Conservation (phyloP, 2,797 vertebrate species). For the Staurois parvus region DNA sequence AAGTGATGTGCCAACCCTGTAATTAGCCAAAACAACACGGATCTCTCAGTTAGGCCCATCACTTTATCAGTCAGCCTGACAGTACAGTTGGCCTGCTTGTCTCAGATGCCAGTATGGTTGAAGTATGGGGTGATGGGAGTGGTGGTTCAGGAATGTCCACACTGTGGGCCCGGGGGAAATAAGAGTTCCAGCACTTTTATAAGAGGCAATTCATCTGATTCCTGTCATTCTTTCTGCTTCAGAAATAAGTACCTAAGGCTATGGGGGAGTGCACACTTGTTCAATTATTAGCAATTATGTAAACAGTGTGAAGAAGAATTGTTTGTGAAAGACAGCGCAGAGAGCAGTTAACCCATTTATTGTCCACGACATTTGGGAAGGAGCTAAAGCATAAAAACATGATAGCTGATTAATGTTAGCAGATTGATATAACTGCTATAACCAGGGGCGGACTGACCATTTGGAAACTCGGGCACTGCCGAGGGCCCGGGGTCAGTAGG, state of each 20-base stretch:
- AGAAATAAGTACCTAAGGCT: neutral
- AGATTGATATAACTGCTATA: too few relatives aligned
- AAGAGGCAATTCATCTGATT: neutral
- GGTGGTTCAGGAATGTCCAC: neutral
- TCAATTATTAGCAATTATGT: conserved; percentile 28
- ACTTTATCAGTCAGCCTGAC: too few relatives aligned
- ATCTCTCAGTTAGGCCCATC: too few relatives aligned
- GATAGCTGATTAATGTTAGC: neutral
- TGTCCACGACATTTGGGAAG: neutral
- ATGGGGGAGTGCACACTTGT: conserved; percentile 3
- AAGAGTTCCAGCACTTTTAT: neutral
- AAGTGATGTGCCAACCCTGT: too few relatives aligned
- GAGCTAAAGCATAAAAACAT: neutral
- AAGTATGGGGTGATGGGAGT: neutral
- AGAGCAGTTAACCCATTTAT: conserved; percentile 16
- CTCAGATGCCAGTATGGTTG: neutral
- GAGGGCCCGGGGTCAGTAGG: too few relatives aligned
- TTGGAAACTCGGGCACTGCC: too few relatives aligned
- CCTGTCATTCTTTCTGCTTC: neutral
- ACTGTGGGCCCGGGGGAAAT: neutral
- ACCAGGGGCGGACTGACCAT: too few relatives aligned
- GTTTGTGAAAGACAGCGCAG: neutral
- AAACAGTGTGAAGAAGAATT: conserved; percentile 23
- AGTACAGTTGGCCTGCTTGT: too few relatives aligned
- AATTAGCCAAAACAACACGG: too few relatives aligned